Base-by-base conservation (phyloP, 2,113 vertebrate species). In the Strigops habroptila region DNA sequence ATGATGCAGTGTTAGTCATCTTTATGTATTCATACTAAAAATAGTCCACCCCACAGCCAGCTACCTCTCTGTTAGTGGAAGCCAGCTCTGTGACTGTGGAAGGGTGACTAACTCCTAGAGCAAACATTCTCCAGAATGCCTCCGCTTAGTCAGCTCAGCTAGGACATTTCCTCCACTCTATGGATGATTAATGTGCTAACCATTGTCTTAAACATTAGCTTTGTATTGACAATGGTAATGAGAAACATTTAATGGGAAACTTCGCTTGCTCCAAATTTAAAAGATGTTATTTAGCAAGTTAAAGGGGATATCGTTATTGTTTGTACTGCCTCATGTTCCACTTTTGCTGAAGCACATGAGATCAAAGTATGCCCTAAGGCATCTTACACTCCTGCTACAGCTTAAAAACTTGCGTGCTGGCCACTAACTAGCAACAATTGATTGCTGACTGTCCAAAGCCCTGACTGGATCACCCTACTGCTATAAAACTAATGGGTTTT, bases 21-120 rank as follows among this genome's bases (percentile, higher is more conserved):
- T 92, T 94, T 52, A 94, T 96, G 82, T 79, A 96, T 94, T 95
- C 95, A 70, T 51, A 67, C 95, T 96, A 96, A 96, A 96, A 96
- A 97, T 95, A 96, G 86, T 33, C 88, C 93, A 27, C 65, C 69
- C 82, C 77, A 86, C 67, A 95, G 88, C 82, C 93, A 95, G 17
- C 91, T 93, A 94, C 91, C 84, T 94, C 89, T 95, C 62, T 65
- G 74, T 73, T 59, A 84, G 82, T 95, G 84, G 92, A 77, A 96
- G 82, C 91, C 77, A 82, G 57, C 86, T 93, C 71, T 91, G 53
- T 94, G 84, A 90, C 82, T 96, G 37, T 90, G 65, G 81, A 93
- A 86, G 89, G 51, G 90, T 97, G 95, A 96, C 94, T 97, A 96
- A 97, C 52, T 96, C 87, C 52, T 51, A 91, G 59, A 94, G 89